Evolutionary conservation across 1,140 invertebrate species (phyloP), one percentile per base, ranked within the genome.

Genomic region (Prorops nasuta): DNA sequence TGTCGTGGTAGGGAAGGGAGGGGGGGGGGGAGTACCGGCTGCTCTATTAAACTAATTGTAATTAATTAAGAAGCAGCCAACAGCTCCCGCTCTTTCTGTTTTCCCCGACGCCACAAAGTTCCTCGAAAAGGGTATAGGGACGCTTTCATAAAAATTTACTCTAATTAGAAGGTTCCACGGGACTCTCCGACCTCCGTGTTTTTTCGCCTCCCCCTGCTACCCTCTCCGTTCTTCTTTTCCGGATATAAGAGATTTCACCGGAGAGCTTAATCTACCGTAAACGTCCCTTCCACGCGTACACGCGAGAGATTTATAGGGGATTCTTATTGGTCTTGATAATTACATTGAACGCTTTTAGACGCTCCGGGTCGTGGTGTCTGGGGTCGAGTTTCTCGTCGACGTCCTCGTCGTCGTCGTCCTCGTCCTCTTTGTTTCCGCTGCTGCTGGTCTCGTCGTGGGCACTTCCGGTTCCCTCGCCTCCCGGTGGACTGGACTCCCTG

Each of bases 321-420:
- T n/a, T n/a, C n/a, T n/a, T n/a, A n/a, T n/a, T n/a, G n/a, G n/a
- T n/a, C n/a, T n/a, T n/a, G 10, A n/a, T 7, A 82, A 87, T 88
- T 80, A 98, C 94, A 80, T 98, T 98, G 73, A 98, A 98, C 42
- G 95, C 93, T 78, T 98, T 98, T 36, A 97, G 85, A 71, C 94
- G 84, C 78, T 98, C 95, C 0, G 94, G 93, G 79, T 98, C 94
- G 67, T 94, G 90, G 67, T 91, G 85, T 57, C 92, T 86, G 34
- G 89, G 83, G 66, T 92, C 88, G 41, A 94, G 83, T 69, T 92
- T 87, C 65, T 96, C 93, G 60, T 94, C 90, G 44, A 87, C 90
- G 66, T 96, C 92, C 66, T 96, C 92, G 58, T 90, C 88, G 51
- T 93, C 92, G 60, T 96, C 94, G 65, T 96, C 93, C 54, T 94